Base-by-base conservation (phyloP, 1,140 invertebrate genomes). In the Heliconius hermathena region DNA sequence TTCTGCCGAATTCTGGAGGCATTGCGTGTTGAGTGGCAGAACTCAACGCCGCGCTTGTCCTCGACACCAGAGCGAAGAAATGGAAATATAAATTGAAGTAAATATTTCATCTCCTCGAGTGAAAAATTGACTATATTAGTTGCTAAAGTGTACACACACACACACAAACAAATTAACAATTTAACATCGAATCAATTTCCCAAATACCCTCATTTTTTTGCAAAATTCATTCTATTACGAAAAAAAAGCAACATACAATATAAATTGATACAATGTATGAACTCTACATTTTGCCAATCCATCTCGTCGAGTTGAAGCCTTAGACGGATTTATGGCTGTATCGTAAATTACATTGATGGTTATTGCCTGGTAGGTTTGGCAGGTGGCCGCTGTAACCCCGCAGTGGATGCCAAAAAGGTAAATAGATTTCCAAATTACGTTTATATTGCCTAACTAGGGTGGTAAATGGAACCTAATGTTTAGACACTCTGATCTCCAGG, bases 281-380 rank as follows among this genome's bases (percentile, higher is more conserved):
- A 78, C 72, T 52, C 36, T 57, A 49, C 26, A 74, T 71, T 46
- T 36, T 60, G 70, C 70, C 77, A 78, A 78, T 78, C 77, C 72
- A 70, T 78, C 77, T 78, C 77, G 77, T 78, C 77, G 73, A 78
- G 71, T 74, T 78, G 77, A 78, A 78, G 77, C 77, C 77, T 78
- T 78, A 78, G 79, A 81, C 46, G 79, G 84, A 85, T 85, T 85
- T 83, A 85, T 81, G 74, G 76, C 78, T 79, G 76, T 74, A 81
- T 74, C 82, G 80, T 85, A 85, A 85, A 85, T 82, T 82, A 82
- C 84, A 81, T 78, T 83, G 82, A 80, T 74, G 82, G 82, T 79
- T 80, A 82, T 80, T 72, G 81, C 78, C 74, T 57, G 76, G 60
- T 73, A 71, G 79, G 80, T 81, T 83, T 82, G 80, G 82, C 81